Conservation (phyloP, 1,140 invertebrate genomes). For the Archivesica marissinica region DNA sequence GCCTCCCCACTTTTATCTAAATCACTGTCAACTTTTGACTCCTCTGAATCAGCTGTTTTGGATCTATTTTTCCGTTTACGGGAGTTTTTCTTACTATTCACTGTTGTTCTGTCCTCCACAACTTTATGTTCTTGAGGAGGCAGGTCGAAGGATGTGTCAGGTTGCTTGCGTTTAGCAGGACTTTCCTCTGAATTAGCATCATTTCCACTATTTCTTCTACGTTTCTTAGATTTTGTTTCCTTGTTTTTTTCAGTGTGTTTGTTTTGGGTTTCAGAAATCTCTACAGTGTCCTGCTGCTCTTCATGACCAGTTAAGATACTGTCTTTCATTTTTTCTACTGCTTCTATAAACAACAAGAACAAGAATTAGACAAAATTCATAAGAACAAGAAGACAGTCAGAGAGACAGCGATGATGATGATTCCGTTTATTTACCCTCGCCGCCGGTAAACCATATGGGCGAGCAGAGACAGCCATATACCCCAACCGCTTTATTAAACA, state of each 20-base stretch:
- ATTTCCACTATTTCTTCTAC: constrained; percentile 34
- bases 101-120: neutral
- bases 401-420: too few relatives aligned
- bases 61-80: constrained; percentile 50
- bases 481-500: too few relatives aligned
- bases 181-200: neutral
- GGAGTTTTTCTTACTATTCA: constrained; percentile 29
- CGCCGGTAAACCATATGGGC: too few relatives aligned
- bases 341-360: neutral
- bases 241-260: constrained; percentile 23
- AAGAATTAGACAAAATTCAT: neutral
- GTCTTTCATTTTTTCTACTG: constrained; percentile 49
- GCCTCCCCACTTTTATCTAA: constrained; percentile 22
- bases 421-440: too few relatives aligned
- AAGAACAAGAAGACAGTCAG: neutral
- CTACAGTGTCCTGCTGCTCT: neutral
- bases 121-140: constrained; percentile 12
- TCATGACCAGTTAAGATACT: neutral
- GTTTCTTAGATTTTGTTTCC: constrained; percentile 33
- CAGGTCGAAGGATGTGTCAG: constrained; percentile 18
- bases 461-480: too few relatives aligned
- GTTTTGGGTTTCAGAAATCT: neutral
- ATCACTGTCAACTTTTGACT: constrained; percentile 41
- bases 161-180: constrained; percentile 46
- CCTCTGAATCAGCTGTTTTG: constrained; percentile 15